Percentiles rank a stretch among this genome's conserved stretches.
phyloP scores from a whole-genome alignment of 2,113 vertebrate species.

The Aramus guarauna region DNA sequence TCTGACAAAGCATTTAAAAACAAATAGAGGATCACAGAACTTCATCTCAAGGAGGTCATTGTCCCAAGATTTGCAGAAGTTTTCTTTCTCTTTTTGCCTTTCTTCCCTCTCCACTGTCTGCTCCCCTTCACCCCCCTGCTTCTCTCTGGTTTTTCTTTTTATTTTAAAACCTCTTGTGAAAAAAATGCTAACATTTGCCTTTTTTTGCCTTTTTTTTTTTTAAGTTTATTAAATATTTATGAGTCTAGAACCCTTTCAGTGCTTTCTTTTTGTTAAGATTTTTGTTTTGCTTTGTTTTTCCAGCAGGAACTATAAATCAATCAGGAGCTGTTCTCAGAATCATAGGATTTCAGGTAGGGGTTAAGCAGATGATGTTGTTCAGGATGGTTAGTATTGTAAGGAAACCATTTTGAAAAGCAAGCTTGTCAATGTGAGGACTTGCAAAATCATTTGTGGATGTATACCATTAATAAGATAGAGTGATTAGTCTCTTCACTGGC shows the following conservation, averaged over 20 bases:
- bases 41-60: not conserved
- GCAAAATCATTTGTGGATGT: not conserved
- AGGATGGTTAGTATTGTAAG: not conserved
- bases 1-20: not conserved
- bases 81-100: not conserved
- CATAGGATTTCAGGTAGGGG: not conserved
- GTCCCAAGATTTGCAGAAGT: not conserved
- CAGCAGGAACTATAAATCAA: not conserved
- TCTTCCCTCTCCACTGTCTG: accelerated
- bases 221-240: not conserved
- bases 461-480: not conserved
- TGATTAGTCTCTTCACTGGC: not conserved
- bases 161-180: not conserved
- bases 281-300: not conserved
- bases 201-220: not conserved
- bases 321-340: not conserved
- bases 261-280: not conserved
- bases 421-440: not conserved
- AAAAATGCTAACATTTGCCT: not conserved
- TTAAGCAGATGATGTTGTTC: not conserved
- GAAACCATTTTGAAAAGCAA: not conserved
- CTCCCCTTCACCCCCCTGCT: accelerated
- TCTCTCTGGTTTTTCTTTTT: not conserved
- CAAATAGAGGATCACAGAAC: not conserved
- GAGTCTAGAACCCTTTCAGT: not conserved